Percentiles rank a stretch among this genome's conserved stretches.
Conservation (phyloP, 2,113 vertebrate genomes). For the Sander vitreus region DNA sequence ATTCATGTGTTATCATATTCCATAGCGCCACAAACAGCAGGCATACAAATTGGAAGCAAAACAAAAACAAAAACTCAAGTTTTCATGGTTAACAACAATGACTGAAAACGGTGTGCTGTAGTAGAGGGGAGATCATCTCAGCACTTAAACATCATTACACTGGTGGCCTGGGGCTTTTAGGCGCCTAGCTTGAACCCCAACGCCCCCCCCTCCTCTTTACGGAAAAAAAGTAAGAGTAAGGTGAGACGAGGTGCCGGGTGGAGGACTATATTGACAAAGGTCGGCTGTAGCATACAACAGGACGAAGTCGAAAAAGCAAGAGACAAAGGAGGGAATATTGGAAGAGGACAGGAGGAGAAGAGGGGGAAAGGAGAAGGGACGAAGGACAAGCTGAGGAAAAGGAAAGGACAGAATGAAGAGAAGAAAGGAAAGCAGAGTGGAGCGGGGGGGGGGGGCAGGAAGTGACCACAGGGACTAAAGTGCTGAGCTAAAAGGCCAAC, state of each 20-base stretch:
- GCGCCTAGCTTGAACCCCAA: not conserved
- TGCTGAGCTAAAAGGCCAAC: slow-evolving; percentile 24
- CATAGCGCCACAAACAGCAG: not conserved
- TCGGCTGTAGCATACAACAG: not conserved
- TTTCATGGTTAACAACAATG: not conserved
- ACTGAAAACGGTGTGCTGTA: not conserved
- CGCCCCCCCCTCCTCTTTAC: not conserved
- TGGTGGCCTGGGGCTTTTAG: not conserved
- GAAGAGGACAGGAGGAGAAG: not conserved
- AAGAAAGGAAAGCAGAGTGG: not conserved
- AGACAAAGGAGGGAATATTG: not conserved
- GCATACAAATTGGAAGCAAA: not conserved
- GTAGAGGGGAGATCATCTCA: not conserved
- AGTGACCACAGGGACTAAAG: slow-evolving; percentile 30
- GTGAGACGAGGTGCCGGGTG: not conserved
- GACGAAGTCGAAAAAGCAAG: not conserved
- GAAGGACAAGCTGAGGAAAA: not conserved
- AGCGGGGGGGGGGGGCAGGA: slow-evolving; percentile 36
- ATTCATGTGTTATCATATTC: not conserved
- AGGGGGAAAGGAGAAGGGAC: not conserved
- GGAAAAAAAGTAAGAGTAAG: not conserved
- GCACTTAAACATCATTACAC: not conserved
- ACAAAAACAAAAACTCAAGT: not conserved
- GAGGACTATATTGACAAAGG: not conserved
- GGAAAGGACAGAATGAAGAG: not conserved